Conservation (phyloP, 2,113 vertebrate species). For the Lates calcarifer region DNA sequence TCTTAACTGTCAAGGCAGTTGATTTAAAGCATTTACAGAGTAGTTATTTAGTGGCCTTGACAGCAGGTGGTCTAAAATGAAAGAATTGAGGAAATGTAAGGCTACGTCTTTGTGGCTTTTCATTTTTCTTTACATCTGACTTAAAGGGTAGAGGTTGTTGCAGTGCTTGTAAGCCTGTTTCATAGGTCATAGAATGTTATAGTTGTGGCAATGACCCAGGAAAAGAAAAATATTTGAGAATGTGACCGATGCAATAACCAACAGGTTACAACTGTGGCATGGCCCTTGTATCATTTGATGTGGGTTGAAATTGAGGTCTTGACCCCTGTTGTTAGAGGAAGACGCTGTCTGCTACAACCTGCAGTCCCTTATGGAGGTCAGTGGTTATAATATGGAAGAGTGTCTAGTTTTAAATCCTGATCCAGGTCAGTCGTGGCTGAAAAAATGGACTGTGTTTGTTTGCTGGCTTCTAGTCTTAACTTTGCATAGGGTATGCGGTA, state of each 20-base stretch:
- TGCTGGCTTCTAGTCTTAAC: constrained; percentile 16
- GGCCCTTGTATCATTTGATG: constrained; percentile 64
- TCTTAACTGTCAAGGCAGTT: constrained; percentile 41
- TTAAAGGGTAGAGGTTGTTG: constrained; percentile 46
- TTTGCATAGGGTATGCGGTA: neutral
- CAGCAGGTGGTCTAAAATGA: constrained; percentile 46
- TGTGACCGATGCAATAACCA: constrained; percentile 62
- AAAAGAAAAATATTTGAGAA: constrained; percentile 69
- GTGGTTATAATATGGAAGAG: constrained; percentile 47
- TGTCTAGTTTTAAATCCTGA: constrained; percentile 25
- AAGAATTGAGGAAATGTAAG: constrained; percentile 42
- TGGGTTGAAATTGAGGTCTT: constrained; percentile 77
- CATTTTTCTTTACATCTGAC: constrained; percentile 48
- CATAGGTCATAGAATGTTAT: constrained; percentile 60
- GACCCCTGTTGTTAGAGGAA: constrained; percentile 64
- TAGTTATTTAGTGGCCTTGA: constrained; percentile 53
- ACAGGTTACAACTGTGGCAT: constrained; percentile 40
- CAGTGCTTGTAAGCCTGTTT: constrained; percentile 64
- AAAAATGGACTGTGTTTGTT: constrained; percentile 28
- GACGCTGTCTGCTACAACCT: constrained; percentile 39
- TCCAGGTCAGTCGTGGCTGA: constrained; percentile 18
- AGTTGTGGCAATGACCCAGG: constrained; percentile 53
- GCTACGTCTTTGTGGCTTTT: constrained; percentile 43
- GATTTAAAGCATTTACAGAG: constrained; percentile 53
- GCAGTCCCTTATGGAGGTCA: constrained; percentile 39